phyloP scores from a whole-genome alignment of 2,888 invertebrate species.

The Aplocera efformata region DNA sequence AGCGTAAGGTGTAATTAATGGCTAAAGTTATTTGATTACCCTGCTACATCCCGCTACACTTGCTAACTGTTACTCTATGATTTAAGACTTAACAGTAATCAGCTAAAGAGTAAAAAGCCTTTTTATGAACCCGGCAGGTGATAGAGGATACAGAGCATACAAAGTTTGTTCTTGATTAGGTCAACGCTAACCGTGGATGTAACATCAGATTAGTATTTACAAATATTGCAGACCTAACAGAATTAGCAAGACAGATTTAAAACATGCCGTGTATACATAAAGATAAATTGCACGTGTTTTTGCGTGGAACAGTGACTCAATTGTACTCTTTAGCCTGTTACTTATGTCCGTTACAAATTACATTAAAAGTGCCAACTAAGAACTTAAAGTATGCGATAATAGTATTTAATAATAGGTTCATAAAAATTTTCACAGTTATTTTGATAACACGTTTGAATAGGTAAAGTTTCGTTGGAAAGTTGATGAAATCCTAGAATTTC shows the following conservation, averaged over 20 bases:
- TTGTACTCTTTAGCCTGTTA: constrained; percentile 4
- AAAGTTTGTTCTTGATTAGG: too few species aligned
- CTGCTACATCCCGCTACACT: constrained; percentile 21
- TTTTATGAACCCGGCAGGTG: too few species aligned
- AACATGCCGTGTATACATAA: too few species aligned
- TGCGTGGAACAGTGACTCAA: background rate
- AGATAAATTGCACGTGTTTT: too few species aligned
- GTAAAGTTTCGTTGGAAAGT: constrained; percentile 11
- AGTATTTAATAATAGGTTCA: constrained; percentile 2
- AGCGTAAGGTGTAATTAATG: constrained; percentile 9
- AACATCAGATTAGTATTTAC: too few species aligned
- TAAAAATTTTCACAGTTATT: constrained; percentile 1
- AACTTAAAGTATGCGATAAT: constrained; percentile 9
- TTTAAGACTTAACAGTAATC: constrained; percentile 1
- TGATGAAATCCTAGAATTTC: background rate
- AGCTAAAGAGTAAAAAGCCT: background rate
- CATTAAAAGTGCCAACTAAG: constrained; percentile 4
- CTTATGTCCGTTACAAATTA: background rate
- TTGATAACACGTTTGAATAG: constrained; percentile 4
- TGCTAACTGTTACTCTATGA: constrained; percentile 12
- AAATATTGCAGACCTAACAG: too few species aligned
- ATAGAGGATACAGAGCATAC: too few species aligned
- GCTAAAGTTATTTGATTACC: constrained; percentile 13
- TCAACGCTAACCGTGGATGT: too few species aligned
- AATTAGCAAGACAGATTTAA: too few species aligned